These are phyloP conservation scores for Promerops cafer DNA, from an alignment of 2,113 vertebrate genomes.

Conservation along the genomic window DNA sequence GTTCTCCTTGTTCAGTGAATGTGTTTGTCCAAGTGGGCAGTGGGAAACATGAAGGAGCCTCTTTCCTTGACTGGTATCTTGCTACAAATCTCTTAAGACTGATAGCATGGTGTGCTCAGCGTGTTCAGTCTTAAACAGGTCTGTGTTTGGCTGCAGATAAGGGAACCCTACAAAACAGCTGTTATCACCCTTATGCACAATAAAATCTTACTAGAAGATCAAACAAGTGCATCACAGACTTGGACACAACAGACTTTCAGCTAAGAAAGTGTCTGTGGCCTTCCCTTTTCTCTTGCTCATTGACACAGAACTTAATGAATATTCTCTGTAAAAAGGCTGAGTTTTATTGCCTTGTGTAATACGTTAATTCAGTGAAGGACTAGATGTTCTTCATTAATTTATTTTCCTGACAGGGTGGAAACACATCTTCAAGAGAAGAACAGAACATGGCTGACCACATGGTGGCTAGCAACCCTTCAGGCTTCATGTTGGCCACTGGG, in stretches of 20 bases:
- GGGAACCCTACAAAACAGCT: not conserved
- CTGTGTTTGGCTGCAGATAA: not conserved
- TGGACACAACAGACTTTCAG: not conserved
- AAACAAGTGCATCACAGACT: not conserved
- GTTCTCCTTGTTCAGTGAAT: not conserved
- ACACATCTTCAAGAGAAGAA: not conserved
- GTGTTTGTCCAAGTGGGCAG: not conserved
- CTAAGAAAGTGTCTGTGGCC: not conserved
- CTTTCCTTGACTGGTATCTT: not conserved
- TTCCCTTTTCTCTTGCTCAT: not conserved
- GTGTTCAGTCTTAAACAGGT: not conserved
- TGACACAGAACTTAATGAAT: not conserved
- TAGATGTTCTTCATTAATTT: not conserved
- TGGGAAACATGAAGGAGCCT: not conserved
- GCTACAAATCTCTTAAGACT: not conserved
- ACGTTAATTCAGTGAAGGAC: not conserved
- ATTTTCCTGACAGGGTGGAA: not conserved
- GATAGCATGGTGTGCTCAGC: not conserved
- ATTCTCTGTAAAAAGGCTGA: not conserved
- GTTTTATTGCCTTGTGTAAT: not conserved
- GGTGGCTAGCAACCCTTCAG: not conserved
- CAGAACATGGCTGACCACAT: not conserved
- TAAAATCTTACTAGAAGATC: not conserved
- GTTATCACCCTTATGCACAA: not conserved
- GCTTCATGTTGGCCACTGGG: rapidly evolving